Evolutionary conservation across 2,113 vertebrate species (phyloP).

Genomic region (Gambusia affinis): DNA sequence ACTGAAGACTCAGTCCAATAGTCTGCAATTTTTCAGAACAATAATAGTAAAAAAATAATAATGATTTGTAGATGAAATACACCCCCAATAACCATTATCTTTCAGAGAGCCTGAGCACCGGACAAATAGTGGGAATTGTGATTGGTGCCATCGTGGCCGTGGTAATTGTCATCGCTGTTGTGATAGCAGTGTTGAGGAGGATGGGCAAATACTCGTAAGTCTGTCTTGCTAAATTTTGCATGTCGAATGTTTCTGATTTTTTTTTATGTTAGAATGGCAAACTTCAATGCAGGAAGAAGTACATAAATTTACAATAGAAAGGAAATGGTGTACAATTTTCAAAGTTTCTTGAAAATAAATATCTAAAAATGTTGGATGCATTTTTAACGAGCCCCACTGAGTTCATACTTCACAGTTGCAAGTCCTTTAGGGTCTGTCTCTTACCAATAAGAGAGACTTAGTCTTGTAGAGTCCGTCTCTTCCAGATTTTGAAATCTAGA

Average conservation of each 20-base stretch:
- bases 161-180: constrained; percentile 67
- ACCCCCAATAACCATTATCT: neutral
- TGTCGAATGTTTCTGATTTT: neutral
- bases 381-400: too few species aligned
- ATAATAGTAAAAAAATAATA: neutral
- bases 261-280: neutral
- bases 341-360: too few species aligned
- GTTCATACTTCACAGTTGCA: too few species aligned
- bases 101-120: constrained; percentile 63
- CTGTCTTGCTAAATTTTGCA: neutral
- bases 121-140: constrained; percentile 77
- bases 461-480: too few species aligned
- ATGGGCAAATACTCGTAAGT: constrained; percentile 86
- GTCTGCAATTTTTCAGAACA: neutral
- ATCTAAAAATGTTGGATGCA: too few species aligned
- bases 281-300: neutral
- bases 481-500: too few species aligned
- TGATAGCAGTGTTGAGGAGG: constrained; percentile 71
- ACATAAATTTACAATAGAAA: neutral
- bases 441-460: too few species aligned
- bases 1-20: neutral
- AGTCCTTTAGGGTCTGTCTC: too few species aligned
- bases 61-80: neutral
- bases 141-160: constrained; percentile 74
- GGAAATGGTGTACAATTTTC: neutral